phyloP scores from a whole-genome alignment of 2,113 vertebrate genomes.

The Prinia subflava region DNA sequence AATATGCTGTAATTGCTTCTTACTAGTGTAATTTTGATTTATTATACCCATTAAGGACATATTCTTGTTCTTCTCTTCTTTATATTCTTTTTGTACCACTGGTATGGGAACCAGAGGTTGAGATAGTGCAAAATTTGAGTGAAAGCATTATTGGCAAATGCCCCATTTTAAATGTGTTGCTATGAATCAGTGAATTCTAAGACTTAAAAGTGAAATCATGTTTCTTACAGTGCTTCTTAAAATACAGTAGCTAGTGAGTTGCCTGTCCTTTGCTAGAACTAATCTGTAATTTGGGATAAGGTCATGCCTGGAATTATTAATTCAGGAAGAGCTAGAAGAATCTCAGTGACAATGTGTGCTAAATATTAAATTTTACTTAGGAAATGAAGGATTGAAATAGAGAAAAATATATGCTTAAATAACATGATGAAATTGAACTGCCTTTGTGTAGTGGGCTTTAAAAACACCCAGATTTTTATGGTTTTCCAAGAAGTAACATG shows the following conservation, averaged over 20 bases:
- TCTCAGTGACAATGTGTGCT: background rate
- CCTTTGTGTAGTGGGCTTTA: background rate
- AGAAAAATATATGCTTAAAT: background rate
- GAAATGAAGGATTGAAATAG: background rate
- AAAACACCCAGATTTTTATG: accelerated
- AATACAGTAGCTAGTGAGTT: background rate
- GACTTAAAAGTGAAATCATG: background rate
- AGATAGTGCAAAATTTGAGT: constrained; percentile 24
- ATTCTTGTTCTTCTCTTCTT: constrained; percentile 14
- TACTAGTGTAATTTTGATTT: constrained; percentile 62
- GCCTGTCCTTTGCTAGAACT: background rate
- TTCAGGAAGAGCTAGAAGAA: background rate
- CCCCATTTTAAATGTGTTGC: background rate
- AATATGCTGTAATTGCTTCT: constrained; percentile 63
- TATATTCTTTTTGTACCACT: background rate
- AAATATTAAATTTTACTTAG: background rate
- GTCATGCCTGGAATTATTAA: background rate
- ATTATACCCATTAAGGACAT: constrained; percentile 56
- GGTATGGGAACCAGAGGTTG: background rate
- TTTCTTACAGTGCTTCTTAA: constrained; percentile 22
- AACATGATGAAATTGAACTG: background rate
- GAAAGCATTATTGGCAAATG: constrained; percentile 28
- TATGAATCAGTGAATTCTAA: background rate
- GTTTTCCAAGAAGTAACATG: background rate
- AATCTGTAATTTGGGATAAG: background rate